These are phyloP conservation scores for Bucorvus abyssinicus DNA, from an alignment of 2,797 vertebrate genomes.

Conservation along the genomic window DNA sequence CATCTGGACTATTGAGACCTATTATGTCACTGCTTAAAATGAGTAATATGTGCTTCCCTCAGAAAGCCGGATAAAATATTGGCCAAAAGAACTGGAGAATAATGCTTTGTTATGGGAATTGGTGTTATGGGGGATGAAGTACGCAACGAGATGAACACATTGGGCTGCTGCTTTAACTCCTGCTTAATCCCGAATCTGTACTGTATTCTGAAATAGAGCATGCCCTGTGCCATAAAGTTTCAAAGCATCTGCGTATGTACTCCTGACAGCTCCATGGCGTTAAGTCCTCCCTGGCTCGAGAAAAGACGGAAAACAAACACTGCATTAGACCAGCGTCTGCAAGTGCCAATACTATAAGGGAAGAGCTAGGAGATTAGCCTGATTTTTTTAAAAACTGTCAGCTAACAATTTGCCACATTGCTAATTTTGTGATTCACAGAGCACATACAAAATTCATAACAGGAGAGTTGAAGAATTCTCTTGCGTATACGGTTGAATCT, in stretches of 20 bases:
- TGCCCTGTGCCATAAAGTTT: neutral
- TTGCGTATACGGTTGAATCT: neutral
- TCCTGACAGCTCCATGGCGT: neutral
- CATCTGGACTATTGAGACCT: neutral
- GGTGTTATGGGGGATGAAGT: neutral
- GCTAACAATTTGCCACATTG: neutral
- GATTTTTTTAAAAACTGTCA: neutral
- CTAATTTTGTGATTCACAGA: neutral
- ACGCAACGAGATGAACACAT: neutral
- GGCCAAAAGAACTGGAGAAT: neutral
- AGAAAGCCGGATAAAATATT: neutral
- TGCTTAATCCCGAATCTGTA: neutral
- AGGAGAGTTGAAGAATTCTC: neutral
- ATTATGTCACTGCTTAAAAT: neutral
- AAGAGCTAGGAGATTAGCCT: neutral
- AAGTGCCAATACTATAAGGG: neutral
- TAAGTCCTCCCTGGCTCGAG: neutral
- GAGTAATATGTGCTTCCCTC: neutral
- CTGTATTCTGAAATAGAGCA: neutral
- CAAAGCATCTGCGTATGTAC: fast-evolving
- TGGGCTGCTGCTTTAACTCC: neutral
- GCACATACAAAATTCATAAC: neutral
- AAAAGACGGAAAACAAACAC: neutral
- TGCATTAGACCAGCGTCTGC: neutral
- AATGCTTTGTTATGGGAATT: neutral